These are phyloP conservation scores for Periplaneta americana DNA, from an alignment of 1,140 invertebrate species.

Conservation along the genomic window DNA sequence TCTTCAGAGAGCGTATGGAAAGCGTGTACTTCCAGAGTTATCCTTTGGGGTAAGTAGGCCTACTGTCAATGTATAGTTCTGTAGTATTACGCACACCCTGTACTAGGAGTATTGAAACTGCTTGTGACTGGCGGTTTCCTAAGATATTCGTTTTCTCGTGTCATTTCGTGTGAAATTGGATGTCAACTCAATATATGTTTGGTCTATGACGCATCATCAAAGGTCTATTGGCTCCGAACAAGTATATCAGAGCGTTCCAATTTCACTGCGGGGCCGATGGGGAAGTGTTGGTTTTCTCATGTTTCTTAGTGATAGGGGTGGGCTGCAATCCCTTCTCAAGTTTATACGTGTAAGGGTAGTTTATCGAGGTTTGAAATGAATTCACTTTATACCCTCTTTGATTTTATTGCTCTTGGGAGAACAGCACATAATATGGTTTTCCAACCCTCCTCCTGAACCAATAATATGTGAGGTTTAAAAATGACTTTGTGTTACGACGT, in stretches of 20 bases:
- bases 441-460: no score
- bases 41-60: no score
- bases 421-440: neutral
- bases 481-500: neutral
- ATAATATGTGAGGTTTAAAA: neutral
- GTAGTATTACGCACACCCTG: no score
- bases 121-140: no score
- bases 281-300: neutral
- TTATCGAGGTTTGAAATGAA: neutral
- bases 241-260: neutral
- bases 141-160: no score
- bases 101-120: no score
- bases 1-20: no score
- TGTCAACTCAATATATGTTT: neutral
- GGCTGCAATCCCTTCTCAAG: neutral
- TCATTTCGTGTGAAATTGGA: no score
- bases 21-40: no score
- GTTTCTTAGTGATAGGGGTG: neutral
- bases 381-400: neutral
- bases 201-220: neutral
- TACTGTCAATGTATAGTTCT: no score
- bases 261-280: neutral
- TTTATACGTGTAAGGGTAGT: neutral
- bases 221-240: neutral
- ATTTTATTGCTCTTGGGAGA: neutral